Base-by-base conservation (phyloP, 2,888 invertebrate species). In the Chymomyza amoena region DNA sequence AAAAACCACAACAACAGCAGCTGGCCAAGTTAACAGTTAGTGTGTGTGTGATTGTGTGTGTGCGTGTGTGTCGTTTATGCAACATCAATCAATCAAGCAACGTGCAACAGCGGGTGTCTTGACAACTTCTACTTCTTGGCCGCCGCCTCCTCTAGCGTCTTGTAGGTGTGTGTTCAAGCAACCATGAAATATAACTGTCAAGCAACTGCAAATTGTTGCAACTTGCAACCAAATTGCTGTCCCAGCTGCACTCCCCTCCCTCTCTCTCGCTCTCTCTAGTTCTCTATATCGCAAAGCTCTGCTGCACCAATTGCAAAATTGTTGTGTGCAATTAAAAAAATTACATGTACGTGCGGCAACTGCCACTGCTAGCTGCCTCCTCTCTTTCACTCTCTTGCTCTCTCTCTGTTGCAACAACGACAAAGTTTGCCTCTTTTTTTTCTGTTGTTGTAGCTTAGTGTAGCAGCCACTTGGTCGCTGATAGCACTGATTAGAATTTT, bases 301-400 rank as follows among this genome's bases (percentile, higher is more conserved):
- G 56, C 13, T 67, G 72, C 66, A 71, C 69, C 81, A 87, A 87
- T 89, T 81, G 78, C 75, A 77, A 81, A 87, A 87, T 82, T 76
- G 79, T 89, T 87, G 79, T 75, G 66, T 72, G 79, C 89, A 89
- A 87, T 87, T 87, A 89, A 89, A 89, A 88, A 87, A 87, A 89
- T 88, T 88, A 83, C 89, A 87, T 84, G 83, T 87, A 89, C 89
- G 87, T 89, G 87, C 78, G 61, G 66, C 62, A 60, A 50, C 16
- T 25, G 56, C 7, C 50, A 50, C 13, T 10, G 28, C 51, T 25
- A 6, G 1, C 28, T 39, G 36, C 16, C 61, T 4, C 39, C 39
- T 10, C 32, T n/a, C 36, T 32, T n/a, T n/a, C 36, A 10, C 50
- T 13, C 50, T 13, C 15, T n/a, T n/a, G n/a, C n/a, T 15, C 25